Evolutionary conservation across 1,140 invertebrate species (phyloP), one percentile per base, ranked within the genome.

Genomic region (Oryzaephilus surinamensis): DNA sequence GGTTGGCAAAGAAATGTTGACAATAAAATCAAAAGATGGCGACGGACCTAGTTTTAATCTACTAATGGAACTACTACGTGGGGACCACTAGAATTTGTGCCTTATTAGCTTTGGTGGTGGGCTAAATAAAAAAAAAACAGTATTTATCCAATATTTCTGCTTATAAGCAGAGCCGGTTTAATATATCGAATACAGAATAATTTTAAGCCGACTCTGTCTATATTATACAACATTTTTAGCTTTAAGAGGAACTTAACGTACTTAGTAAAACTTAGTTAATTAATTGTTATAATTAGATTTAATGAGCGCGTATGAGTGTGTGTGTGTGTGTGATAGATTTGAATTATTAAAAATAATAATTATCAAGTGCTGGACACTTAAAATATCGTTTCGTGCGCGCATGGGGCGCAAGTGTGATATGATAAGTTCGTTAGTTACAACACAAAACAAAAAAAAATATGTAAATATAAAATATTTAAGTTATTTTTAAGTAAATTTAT

Each of bases 31-130:
- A 42, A 84, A 84, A 52, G 84, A 93, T 60, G 77, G 84, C 19
- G 84, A 88, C 53, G 85, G 85, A 39, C 79, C 83, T 38, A 86
- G 84, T 55, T 97, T 95, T 68, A 94, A 96, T 63, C 73, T 97
- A 43, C 73, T 96, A 35, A 93, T 96, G 84, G 92, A 96, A 68
- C 72, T 97, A 24, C 67, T 97, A 24, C 76, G 92, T 61, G 90
- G 89, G 50, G 88, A 93, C 66, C 85, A 90, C 64, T 91, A 70
- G 58, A 55, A 47, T 40, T 17, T 35, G 57, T 61, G 57, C 58
- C 58, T 60, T 60, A 58, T 54, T 49, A 53, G 56, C 56, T 58
- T 57, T 43, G 52, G 54, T 60, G 57, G 54, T 46, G 54, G 54
- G 52, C 45, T 52, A 43, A 45, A 24, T 19, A 53, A 50, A 45